Conservation (phyloP, 2,797 vertebrate species). For the Poliocrania exsul region DNA sequence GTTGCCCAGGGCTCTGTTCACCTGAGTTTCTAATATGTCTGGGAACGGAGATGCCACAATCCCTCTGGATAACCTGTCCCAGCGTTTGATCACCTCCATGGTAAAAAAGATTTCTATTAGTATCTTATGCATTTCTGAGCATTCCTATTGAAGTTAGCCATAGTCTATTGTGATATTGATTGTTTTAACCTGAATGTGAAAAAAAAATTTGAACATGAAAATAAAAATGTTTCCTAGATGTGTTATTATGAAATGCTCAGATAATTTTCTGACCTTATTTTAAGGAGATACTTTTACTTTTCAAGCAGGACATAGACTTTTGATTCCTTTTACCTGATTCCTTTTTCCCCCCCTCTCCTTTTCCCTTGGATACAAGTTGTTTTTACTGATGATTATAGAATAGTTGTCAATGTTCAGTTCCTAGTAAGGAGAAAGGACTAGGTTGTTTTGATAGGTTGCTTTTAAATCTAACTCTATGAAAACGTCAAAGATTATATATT, state of each 20-base stretch:
- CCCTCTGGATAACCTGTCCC: neutral
- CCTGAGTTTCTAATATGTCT: neutral
- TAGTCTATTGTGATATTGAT: neutral
- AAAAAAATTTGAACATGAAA: neutral
- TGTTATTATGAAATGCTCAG: neutral
- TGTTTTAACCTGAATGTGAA: neutral
- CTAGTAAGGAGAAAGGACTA: neutral
- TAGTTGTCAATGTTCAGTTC: neutral
- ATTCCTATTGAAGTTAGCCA: neutral
- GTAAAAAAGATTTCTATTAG: neutral
- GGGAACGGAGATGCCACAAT: neutral
- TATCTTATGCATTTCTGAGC: neutral
- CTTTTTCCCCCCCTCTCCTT: neutral
- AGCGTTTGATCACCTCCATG: neutral
- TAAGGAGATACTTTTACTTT: neutral
- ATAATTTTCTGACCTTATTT: neutral
- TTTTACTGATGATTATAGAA: neutral
- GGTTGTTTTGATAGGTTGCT: neutral
- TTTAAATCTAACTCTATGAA: neutral
- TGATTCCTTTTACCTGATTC: neutral
- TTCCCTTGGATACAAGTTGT: neutral
- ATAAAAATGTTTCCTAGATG: accelerated
- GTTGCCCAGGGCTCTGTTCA: neutral
- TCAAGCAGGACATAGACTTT: neutral
- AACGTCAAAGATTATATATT: neutral